Evolutionary conservation across 2,113 vertebrate genomes (phyloP), one percentile per base, ranked within the genome.

Genomic region (Callopanchax toddi): DNA sequence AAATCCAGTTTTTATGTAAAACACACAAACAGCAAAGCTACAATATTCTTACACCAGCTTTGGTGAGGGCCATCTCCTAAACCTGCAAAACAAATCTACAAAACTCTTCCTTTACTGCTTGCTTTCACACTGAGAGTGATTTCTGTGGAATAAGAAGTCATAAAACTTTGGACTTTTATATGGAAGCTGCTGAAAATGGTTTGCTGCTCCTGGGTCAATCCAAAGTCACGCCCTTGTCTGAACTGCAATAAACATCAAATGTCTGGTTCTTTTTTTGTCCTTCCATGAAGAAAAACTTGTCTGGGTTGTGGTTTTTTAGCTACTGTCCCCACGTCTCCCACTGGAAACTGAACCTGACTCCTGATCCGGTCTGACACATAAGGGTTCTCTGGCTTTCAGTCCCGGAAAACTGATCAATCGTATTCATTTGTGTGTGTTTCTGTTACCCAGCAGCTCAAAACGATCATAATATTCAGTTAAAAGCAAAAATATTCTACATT

Each of bases 321-420:
- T 25, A 55, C 56, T 71, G 83, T 80, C 82, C 81, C 79, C 68
- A 77, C 65, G 56, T 87, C 73, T 64, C 67, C 70, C 73, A 49
- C 78, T 81, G 76, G 71, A 89, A 88, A 49, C 53, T 49, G 45
- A 65, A 74, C 36, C 58, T 63, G 57, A 62, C 46, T 36, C 50
- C 48, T 50, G 23, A 60, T 79, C 63, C 22, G 36, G 29, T 2
- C 51, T 67, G 39, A 80, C 43, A 62, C 57, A 63, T 34, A 61
- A 42, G 48, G 44, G 56, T 53, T 67, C 34, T 67, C 13, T 54
- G 51, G 54, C 49, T 70, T 55, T 56, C 3, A 26, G 39, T 26
- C 5, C 29, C 4, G 11, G 57, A 67, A 73, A 82, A 78, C 22
- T 7, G 4, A 52, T 15, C 11, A 13, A 53, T 61, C 44, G 32